Evolutionary conservation across 2,888 invertebrate genomes (phyloP).

Genomic region (Xestia rhomboidea): DNA sequence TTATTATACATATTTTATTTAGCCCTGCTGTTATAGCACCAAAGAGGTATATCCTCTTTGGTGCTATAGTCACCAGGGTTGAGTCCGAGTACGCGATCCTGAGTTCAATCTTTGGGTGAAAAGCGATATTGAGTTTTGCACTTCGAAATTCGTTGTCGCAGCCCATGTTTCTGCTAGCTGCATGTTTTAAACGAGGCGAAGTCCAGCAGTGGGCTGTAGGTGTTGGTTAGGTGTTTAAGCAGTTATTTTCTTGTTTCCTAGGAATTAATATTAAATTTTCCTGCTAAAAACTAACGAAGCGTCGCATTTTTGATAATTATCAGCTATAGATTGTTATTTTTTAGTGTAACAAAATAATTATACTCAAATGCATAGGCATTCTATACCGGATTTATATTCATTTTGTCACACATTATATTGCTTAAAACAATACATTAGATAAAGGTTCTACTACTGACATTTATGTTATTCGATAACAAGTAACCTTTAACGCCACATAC

Average conservation of each 20-base stretch:
- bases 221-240: not conserved
- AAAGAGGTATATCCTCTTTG: too few relatives aligned
- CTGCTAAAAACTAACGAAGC: not conserved
- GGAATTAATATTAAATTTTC: not conserved
- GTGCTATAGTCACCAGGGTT: too few relatives aligned
- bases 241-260: not conserved
- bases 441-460: conserved; percentile 17
- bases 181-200: not conserved
- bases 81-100: not conserved
- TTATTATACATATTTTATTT: not conserved
- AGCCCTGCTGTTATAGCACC: too few relatives aligned
- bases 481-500: conserved; percentile 12
- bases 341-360: not conserved
- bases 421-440: conserved; percentile 9
- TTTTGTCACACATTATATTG: not conserved
- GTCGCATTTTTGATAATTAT: conserved; percentile 7
- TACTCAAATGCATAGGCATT: not conserved
- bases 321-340: not conserved
- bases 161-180: not conserved
- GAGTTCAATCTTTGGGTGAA: not conserved
- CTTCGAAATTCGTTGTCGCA: not conserved
- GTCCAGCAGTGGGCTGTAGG: not conserved
- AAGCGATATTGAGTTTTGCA: not conserved
- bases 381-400: not conserved
- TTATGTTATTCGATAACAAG: conserved; percentile 4